Base-by-base conservation (phyloP, 2,113 vertebrate genomes). In the Microtus ochrogaster region DNA sequence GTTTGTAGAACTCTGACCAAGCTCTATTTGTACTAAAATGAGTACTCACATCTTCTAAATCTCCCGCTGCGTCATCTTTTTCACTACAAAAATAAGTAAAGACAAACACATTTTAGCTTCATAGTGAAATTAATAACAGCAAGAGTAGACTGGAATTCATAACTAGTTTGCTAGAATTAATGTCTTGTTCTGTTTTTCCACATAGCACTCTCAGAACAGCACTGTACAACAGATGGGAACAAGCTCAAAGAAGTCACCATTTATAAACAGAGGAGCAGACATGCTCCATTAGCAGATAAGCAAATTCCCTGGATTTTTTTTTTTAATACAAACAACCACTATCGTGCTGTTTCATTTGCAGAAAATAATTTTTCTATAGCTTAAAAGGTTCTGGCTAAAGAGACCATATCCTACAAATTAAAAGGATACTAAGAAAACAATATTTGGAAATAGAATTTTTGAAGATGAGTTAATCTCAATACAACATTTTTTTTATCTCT, bases 31-130 rank as follows among this genome's bases (percentile, higher is more conserved):
- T 78, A 95, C 28, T 94, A 98, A 93, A 96, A 91, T 52, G 8
- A 17, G 81, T 95, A 98, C 98, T 98, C 95, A 98, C 99, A 96
- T 98, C 97, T 97, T 98, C 97, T 76, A 97, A 98, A 94, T 98
- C 96, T 66, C 73, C 84, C 92, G 97, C 95, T 97, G 98, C 92
- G 97, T 93, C 76, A 86, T 36, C 93, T 94, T 97, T 85, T 81
- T 98, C 98, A 96, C 99, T 99, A 96, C 30, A 98, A 76, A 97
- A 83, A 97, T 94, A 96, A 96, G 65, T 21, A 97, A 95, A 72
- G 19, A 2, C 0, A 95, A 89, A 95, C 12, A 95, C 77, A 95
- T 91, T 94, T 97, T 91, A 95, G 85, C 39, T 92, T 97, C 65
- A 95, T 84, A 89, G 49, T 92, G 12, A 97, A 95, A 95, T 22